Conservation (phyloP, 2,888 invertebrate genomes). For the Syritta pipiens region DNA sequence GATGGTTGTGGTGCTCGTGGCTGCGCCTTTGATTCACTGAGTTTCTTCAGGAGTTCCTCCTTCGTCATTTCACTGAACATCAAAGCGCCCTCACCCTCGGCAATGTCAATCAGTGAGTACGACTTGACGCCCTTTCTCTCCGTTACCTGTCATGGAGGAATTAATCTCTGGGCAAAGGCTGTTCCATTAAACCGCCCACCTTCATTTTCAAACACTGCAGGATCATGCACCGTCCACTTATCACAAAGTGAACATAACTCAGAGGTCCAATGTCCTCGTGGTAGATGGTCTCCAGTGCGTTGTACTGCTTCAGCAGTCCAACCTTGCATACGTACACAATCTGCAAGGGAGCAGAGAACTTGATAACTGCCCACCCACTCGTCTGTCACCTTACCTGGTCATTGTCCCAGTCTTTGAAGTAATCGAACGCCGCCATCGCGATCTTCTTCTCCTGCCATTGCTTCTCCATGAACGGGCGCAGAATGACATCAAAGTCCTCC, state of each 20-base stretch:
- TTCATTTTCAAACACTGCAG: conserved; percentile 76
- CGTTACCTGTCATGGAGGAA: conserved; percentile 54
- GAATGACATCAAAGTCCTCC: conserved; percentile 81
- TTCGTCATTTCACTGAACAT: conserved; percentile 68
- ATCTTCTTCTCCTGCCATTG: conserved; percentile 75
- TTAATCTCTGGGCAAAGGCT: background rate
- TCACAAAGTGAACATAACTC: conserved; percentile 76
- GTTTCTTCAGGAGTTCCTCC: conserved; percentile 61
- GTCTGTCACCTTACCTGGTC: conserved; percentile 72
- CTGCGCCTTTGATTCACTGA: conserved; percentile 47
- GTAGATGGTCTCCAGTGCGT: conserved; percentile 76
- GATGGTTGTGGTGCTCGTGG: background rate
- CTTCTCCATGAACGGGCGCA: conserved; percentile 74
- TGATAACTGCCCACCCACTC: background rate
- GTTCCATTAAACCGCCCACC: too few species aligned
- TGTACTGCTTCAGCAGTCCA: conserved; percentile 74
- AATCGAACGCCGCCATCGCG: conserved; percentile 75
- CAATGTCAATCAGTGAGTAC: conserved; percentile 68
- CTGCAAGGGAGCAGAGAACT: conserved; percentile 56
- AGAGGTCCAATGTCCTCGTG: conserved; percentile 74
- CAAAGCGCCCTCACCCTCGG: conserved; percentile 45
- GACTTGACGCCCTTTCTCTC: conserved; percentile 55
- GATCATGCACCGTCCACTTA: conserved; percentile 78
- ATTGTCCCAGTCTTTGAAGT: conserved; percentile 74
- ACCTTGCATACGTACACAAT: conserved; percentile 72